Evolutionary conservation across 1,140 invertebrate species (phyloP).

Genomic region (Cardiocondyla obscurior): DNA sequence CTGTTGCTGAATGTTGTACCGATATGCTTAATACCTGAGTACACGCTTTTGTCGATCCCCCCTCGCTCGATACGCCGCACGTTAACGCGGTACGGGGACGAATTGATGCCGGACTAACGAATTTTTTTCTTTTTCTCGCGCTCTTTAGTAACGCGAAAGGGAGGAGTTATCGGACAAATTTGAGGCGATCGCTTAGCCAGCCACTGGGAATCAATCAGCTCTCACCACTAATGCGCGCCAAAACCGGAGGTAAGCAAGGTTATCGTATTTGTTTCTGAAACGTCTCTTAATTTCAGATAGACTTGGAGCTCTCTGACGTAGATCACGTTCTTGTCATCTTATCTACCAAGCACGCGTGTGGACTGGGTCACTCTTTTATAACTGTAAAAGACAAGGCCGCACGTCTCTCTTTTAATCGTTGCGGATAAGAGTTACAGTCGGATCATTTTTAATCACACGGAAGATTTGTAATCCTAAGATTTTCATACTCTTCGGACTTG

Average conservation of each 20-base stretch:
- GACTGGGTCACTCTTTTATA: slow-evolving; percentile 6
- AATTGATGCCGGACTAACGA: slow-evolving; percentile 49
- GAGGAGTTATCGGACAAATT: slow-evolving; percentile 84
- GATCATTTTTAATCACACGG: no score
- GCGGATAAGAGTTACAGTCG: background rate
- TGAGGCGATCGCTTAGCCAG: slow-evolving; percentile 89
- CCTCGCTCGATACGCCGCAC: slow-evolving; percentile 35
- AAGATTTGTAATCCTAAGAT: no score
- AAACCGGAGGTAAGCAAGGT: slow-evolving; percentile 82
- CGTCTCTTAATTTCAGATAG: slow-evolving; percentile 9
- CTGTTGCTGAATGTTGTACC: slow-evolving; percentile 78
- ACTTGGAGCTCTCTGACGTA: slow-evolving; percentile 54
- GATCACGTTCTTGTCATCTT: slow-evolving; percentile 42
- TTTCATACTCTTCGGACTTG: no score
- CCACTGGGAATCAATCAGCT: slow-evolving; percentile 89
- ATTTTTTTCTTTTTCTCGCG: slow-evolving; percentile 54
- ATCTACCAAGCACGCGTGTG: slow-evolving; percentile 48
- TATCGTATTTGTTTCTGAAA: background rate
- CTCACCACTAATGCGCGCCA: slow-evolving; percentile 85
- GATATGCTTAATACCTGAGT: slow-evolving; percentile 71
- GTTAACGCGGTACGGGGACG: slow-evolving; percentile 22
- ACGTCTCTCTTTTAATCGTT: background rate
- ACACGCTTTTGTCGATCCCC: slow-evolving; percentile 80
- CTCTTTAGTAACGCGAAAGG: slow-evolving; percentile 81
- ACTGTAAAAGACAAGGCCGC: background rate